Conservation (phyloP, 2,888 invertebrate species). For the Lysandra coridon region DNA sequence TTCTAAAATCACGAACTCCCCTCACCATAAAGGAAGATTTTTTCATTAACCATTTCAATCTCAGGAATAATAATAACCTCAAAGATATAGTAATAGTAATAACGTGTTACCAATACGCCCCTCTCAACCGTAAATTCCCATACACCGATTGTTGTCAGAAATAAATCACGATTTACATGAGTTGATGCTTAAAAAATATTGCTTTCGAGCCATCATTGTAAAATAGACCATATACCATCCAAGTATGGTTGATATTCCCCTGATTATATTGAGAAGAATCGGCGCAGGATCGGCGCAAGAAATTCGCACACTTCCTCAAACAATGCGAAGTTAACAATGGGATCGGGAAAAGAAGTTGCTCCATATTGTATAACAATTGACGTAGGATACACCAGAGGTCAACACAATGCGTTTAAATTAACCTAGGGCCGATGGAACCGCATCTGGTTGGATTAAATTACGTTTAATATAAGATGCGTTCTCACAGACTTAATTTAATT, state of each 20-base stretch:
- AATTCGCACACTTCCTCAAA: constrained; percentile 72
- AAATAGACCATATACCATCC: constrained; percentile 39
- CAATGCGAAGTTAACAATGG: constrained; percentile 58
- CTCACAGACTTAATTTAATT: constrained; percentile 23
- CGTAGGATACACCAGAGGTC: constrained; percentile 45
- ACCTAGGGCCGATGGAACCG: constrained; percentile 25
- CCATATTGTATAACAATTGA: constrained; percentile 70
- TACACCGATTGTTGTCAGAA: constrained; percentile 73
- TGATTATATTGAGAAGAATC: constrained; percentile 52
- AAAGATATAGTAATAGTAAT: constrained; percentile 40
- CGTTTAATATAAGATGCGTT: constrained; percentile 16
- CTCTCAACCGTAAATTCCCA: constrained; percentile 72
- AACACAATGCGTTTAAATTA: constrained; percentile 59
- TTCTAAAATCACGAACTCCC: neutral
- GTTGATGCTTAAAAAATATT: constrained; percentile 35
- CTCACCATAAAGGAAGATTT: neutral
- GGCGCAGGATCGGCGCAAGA: constrained; percentile 52
- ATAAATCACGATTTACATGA: constrained; percentile 73
- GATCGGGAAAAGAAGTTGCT: constrained; percentile 50
- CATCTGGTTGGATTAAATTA: constrained; percentile 24
- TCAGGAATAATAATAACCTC: constrained; percentile 13
- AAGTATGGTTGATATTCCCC: constrained; percentile 39
- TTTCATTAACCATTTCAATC: neutral
- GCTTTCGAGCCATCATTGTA: constrained; percentile 30
- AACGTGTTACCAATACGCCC: constrained; percentile 51